A percentile compares a stretch with the other conserved stretches of the same genome.
Evolutionary conservation across 2,888 invertebrate species (phyloP).

Genomic region (Mimachlamys varia): DNA sequence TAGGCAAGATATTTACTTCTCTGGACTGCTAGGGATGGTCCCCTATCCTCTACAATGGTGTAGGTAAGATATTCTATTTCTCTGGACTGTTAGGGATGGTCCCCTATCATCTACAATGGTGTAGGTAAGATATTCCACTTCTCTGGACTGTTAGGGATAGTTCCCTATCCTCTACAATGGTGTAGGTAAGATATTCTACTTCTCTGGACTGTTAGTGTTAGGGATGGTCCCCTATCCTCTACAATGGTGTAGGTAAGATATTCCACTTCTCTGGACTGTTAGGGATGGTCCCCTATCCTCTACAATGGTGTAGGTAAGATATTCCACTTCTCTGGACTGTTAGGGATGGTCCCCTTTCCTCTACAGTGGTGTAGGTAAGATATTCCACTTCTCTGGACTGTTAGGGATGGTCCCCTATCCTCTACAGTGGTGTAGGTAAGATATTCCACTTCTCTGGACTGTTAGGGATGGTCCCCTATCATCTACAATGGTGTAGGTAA

Average conservation of each 20-base stretch:
- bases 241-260: conserved; percentile 89
- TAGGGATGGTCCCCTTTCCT: conserved; percentile 88
- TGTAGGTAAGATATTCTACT: conserved; percentile 88
- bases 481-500: conserved; percentile 92
- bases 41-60: conserved; percentile 91
- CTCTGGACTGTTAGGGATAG: conserved; percentile 87
- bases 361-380: conserved; percentile 91
- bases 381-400: conserved; percentile 83
- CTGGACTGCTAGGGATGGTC: conserved; percentile 89
- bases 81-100: conserved; percentile 89
- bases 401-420: conserved; percentile 88
- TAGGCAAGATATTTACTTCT: conserved; percentile 88
- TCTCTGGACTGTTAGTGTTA: conserved; percentile 89
- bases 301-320: conserved; percentile 91
- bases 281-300: conserved; percentile 87
- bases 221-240: conserved; percentile 89
- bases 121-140: conserved; percentile 85
- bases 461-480: conserved; percentile 88
- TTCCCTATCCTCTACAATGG: conserved; percentile 91
- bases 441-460: conserved; percentile 83
- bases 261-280: conserved; percentile 85
- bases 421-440: conserved; percentile 91
- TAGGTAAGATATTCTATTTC: conserved; percentile 88
- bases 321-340: conserved; percentile 83
- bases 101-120: conserved; percentile 90